phyloP scores from a whole-genome alignment of 2,888 invertebrate species.

The Lycia hirtaria region DNA sequence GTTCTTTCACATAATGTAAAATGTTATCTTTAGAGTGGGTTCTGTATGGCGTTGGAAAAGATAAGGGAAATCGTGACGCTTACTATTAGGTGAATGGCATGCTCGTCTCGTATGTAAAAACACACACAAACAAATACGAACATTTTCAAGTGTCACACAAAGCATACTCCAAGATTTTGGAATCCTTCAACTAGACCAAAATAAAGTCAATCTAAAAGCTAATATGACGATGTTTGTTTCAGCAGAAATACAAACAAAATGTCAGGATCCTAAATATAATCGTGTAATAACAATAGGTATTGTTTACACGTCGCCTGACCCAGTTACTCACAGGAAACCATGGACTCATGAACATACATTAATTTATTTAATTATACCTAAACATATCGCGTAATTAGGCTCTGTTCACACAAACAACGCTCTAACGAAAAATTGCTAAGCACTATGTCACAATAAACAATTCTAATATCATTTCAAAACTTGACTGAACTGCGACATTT shows the following conservation, averaged over 20 bases:
- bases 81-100: too few species aligned
- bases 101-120: too few species aligned
- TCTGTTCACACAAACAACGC: slow-evolving; percentile 6
- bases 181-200: too few species aligned
- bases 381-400: slow-evolving; percentile 23
- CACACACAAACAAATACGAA: too few species aligned
- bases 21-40: too few species aligned
- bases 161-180: too few species aligned
- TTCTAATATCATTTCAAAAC: not conserved
- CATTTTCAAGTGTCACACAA: too few species aligned
- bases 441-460: slow-evolving; percentile 4
- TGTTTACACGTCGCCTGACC: slow-evolving; percentile 30
- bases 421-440: not conserved
- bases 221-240: too few species aligned
- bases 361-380: slow-evolving; percentile 31
- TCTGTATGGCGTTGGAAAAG: too few species aligned
- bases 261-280: slow-evolving; percentile 1
- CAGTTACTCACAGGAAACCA: slow-evolving; percentile 33
- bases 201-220: too few species aligned
- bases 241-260: not conserved
- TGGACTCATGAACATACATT: slow-evolving; percentile 32
- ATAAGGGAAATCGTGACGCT: too few species aligned
- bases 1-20: too few species aligned
- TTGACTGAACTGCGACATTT: not conserved
- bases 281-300: slow-evolving; percentile 12